Conservation (phyloP, 2,113 vertebrate species). For the Conger conger region DNA sequence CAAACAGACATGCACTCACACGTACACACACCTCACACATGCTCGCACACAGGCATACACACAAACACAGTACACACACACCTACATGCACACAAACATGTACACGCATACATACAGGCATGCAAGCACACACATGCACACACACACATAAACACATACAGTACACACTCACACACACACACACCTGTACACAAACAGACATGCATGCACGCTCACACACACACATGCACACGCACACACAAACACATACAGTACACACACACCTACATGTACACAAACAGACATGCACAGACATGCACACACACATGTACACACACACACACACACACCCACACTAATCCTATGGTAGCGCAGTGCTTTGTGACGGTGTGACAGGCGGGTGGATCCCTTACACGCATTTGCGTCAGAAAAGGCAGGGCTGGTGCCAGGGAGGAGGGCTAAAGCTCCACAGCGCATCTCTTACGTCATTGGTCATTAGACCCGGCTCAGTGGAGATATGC, state of each 20-base stretch:
- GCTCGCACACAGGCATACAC: too few species aligned
- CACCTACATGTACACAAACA: too few species aligned
- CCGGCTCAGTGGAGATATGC: not conserved
- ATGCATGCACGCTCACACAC: not conserved
- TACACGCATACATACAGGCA: not conserved
- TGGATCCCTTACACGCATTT: not conserved
- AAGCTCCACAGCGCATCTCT: not conserved
- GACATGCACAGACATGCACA: too few species aligned
- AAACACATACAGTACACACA: not conserved
- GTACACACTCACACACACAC: too few species aligned
- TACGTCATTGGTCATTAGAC: not conserved
- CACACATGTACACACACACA: too few species aligned
- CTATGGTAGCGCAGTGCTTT: not conserved
- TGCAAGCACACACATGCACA: not conserved
- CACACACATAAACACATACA: too few species aligned
- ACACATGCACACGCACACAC: not conserved
- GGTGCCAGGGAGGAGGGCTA: not conserved
- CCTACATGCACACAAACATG: too few species aligned
- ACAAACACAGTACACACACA: too few species aligned
- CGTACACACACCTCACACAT: too few species aligned
- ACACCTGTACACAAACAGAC: too few species aligned
- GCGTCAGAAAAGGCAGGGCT: not conserved
- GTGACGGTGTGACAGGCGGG: not conserved
- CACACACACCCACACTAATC: not conserved
- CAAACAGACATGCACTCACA: not conserved